Conservation (phyloP, 1,140 invertebrate genomes). For the Calephelis nemesis region DNA sequence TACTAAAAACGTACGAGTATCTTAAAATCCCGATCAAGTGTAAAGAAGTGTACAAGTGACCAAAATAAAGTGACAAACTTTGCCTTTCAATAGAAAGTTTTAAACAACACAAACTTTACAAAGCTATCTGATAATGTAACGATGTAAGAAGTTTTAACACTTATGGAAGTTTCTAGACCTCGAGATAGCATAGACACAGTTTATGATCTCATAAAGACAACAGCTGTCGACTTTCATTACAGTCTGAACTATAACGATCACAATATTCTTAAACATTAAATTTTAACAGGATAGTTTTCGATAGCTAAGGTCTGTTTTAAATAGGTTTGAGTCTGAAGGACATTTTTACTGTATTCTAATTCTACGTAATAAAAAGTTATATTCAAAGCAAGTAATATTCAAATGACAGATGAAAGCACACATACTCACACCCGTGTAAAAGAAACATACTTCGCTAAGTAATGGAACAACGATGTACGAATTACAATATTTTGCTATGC, state of each 20-base stretch:
- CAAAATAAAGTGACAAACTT: background rate
- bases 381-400: no score
- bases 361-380: no score
- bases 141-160: background rate
- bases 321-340: background rate
- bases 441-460: no score
- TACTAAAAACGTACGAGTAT: no score
- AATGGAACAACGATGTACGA: no score
- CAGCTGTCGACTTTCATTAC: slow-evolving; percentile 11
- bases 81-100: background rate
- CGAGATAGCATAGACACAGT: slow-evolving; percentile 1
- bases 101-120: background rate
- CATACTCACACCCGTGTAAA: no score
- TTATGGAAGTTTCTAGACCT: slow-evolving; percentile 9
- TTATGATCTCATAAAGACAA: slow-evolving; percentile 6
- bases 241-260: background rate
- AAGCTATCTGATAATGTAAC: background rate
- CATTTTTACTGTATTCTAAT: background rate
- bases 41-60: no score
- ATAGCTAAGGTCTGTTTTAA: background rate
- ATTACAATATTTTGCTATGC: no score
- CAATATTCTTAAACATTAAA: background rate
- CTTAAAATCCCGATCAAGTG: no score
- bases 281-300: background rate
- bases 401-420: no score